Base-by-base conservation (phyloP, 1,140 invertebrate genomes). In the Augochlora pura region DNA sequence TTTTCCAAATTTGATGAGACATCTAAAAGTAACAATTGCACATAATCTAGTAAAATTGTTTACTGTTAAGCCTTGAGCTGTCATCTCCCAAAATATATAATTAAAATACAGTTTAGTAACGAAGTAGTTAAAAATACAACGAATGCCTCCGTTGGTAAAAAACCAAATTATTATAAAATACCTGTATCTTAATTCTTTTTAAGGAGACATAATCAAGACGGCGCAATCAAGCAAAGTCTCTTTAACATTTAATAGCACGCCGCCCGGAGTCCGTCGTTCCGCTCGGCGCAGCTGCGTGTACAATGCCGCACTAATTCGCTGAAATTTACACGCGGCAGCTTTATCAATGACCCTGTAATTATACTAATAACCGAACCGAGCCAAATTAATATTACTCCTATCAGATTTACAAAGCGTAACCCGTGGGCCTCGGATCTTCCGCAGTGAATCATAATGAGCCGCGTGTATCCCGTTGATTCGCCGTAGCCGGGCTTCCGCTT, bases 361-460 rank as follows among this genome's bases (percentile, higher is more conserved):
- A 66, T 49, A 73, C 77, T 60, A 79, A 74, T 79, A 66, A 74
- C 71, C 63, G 38, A 62, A 27, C 25, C 25, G 27, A 2, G 32
- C n/a, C 65, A 74, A 79, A 79, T 79, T 64, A 74, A 79, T 79
- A 60, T 67, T 62, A 25, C 46, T 9, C 63, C 32, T 65, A 67
- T 67, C 71, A 52, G 77, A 74, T 79, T 74, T 74, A 74, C 71
- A 79, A 79, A 72, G 39, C 39, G 69, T 66, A 65, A 72, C 23
- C 68, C 46, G 9, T 57, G 49, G 9, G 23, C 27, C 1, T 16
- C 46, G 27, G 49, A 62, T 75, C 12, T 38, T 9, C 38, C 32
- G 12, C 16, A 7, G 23, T 21, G n/a, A 42, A 67, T 21, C 21
- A 23, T 16, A 67, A 68, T 18, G 23, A 14, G 16, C 12, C 25